Conservation (phyloP, 2,113 vertebrate genomes). For the Eonycteris spelaea region DNA sequence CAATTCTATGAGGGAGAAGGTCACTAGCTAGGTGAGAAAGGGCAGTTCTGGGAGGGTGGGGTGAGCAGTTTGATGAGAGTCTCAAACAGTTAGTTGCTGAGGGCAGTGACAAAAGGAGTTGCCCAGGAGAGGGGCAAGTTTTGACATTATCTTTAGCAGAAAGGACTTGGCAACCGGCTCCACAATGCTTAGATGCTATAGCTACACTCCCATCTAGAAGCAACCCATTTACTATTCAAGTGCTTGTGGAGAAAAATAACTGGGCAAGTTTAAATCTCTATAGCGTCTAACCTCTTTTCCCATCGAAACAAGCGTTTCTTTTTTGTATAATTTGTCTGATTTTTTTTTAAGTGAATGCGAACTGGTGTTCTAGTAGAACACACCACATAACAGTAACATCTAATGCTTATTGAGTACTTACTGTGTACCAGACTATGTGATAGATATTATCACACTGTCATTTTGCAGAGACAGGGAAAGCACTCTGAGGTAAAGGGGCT, state of each 20-base stretch:
- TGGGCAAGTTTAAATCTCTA: not conserved
- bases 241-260: not conserved
- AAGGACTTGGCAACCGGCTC: not conserved
- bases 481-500: not conserved
- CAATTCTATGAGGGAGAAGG: not conserved
- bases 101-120: not conserved
- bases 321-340: not conserved
- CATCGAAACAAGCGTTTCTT: not conserved
- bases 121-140: not conserved
- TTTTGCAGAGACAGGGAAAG: not conserved
- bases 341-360: not conserved
- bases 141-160: not conserved
- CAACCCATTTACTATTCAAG: not conserved
- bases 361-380: not conserved
- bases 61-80: not conserved
- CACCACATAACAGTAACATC: not conserved
- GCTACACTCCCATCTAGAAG: not conserved
- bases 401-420: not conserved
- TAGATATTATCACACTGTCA: not conserved
- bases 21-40: not conserved
- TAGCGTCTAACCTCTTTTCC: not conserved
- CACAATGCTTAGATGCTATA: fast-evolving
- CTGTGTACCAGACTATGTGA: not conserved
- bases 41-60: fast-evolving
- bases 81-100: not conserved